Conservation (phyloP, 2,888 invertebrate species). For the Drosophila barbarae region DNA sequence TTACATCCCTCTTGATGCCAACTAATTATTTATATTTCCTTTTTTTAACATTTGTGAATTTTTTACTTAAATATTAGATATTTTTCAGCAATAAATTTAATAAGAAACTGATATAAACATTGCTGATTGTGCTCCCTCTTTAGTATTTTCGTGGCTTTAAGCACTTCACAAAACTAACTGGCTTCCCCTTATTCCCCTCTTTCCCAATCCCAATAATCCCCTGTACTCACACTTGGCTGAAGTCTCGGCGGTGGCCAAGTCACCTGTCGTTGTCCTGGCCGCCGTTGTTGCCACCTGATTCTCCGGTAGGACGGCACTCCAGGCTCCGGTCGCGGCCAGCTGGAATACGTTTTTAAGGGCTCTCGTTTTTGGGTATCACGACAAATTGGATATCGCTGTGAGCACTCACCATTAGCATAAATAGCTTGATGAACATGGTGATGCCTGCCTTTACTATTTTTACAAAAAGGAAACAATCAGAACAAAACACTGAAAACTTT, state of each 20-base stretch:
- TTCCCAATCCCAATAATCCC: not conserved
- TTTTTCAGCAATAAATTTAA: too few relatives aligned
- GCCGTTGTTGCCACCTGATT: slow-evolving; percentile 25
- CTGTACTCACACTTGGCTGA: slow-evolving; percentile 75
- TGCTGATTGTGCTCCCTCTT: too few relatives aligned
- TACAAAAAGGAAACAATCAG: slow-evolving; percentile 14
- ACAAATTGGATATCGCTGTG: slow-evolving; percentile 18
- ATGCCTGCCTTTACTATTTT: slow-evolving; percentile 13
- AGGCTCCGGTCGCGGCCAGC: slow-evolving; percentile 34
- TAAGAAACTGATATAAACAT: too few relatives aligned
- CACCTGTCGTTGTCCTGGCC: slow-evolving; percentile 39
- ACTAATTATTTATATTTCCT: too few relatives aligned
- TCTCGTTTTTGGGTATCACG: slow-evolving; percentile 4
- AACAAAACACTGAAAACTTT: slow-evolving; percentile 18
- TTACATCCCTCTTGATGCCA: too few relatives aligned
- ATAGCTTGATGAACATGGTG: slow-evolving; percentile 32
- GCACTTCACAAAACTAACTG: not conserved
- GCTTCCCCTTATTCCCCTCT: not conserved
- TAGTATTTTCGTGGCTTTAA: too few relatives aligned
- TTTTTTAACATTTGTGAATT: too few relatives aligned
- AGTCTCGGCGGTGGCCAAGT: slow-evolving; percentile 75
- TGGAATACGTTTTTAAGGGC: slow-evolving; percentile 12
- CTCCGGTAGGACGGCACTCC: slow-evolving; percentile 33
- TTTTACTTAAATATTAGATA: too few relatives aligned
- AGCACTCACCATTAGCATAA: slow-evolving; percentile 34